Conservation (phyloP, 2,797 vertebrate genomes). For the Oreortyx pictus region DNA sequence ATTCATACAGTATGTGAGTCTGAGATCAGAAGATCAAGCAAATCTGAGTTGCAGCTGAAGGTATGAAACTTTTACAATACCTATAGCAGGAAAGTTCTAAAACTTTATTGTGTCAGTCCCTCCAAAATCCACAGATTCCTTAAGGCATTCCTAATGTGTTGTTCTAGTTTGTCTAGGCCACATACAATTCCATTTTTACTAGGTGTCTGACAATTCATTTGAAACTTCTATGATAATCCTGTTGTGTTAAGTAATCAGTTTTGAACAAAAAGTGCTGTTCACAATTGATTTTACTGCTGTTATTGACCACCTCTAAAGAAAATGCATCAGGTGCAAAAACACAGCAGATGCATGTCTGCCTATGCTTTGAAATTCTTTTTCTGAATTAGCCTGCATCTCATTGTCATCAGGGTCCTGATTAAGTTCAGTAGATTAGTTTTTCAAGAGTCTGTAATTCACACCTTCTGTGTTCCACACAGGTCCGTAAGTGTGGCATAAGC, state of each 20-base stretch:
- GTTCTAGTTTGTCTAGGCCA: not conserved
- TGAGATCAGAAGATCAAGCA: not conserved
- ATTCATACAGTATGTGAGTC: not conserved
- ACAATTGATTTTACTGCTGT: not conserved
- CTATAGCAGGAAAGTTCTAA: not conserved
- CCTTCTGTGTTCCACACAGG: not conserved
- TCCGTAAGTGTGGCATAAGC: not conserved
- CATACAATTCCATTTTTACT: not conserved
- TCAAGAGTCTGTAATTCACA: not conserved
- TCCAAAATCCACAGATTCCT: not conserved
- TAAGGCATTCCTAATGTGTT: not conserved
- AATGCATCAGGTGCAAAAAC: not conserved
- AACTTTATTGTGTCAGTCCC: not conserved
- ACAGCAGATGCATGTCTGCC: not conserved
- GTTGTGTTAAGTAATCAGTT: not conserved
- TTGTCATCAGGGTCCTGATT: not conserved
- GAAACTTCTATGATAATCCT: not conserved
- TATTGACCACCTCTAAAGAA: not conserved
- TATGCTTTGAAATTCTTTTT: not conserved
- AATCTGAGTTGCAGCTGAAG: not conserved
- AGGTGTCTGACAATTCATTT: not conserved
- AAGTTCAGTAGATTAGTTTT: not conserved
- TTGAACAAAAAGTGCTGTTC: not conserved
- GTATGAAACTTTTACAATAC: not conserved
- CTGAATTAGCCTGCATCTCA: not conserved